Base-by-base conservation (phyloP, 2,888 invertebrate genomes). In the Anagyrus pseudococci region DNA sequence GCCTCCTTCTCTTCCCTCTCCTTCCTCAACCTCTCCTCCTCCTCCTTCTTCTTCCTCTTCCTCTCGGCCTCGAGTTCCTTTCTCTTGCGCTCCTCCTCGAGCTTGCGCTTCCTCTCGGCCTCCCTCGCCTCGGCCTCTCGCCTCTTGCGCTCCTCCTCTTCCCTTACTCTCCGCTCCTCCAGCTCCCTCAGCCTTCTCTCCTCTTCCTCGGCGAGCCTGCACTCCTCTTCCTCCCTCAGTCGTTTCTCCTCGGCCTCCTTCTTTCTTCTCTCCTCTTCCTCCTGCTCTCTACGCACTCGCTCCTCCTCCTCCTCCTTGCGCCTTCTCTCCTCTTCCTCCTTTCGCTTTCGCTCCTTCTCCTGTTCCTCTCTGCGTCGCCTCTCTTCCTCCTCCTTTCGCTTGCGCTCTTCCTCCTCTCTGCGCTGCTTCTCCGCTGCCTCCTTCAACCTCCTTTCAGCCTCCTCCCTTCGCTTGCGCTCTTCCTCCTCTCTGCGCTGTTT, bases 121-220 rank as follows among this genome's bases (percentile, higher is more conserved):
- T 68, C 52, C n/a, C n/a, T 40, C 44, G 52, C 40, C 47, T 60
- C 15, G 52, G 10, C 40, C 43, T 40, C 23, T 62, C 60, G 4
- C 53, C 53, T 53, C 4, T 25, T 41, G 6, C 59, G 55, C 22
- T 55, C 65, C 17, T 37, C 58, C 20, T 15, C 56, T 3, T 58
- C 43, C 15, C 46, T n/a, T n/a, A n/a, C n/a, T n/a, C n/a, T n/a
- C n/a, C 58, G 13, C 23, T 58, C 17, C 47, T 54, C 22, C 57
- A 54, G n/a, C 23, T 49, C 20, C 60, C 58, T 1, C 40, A 23
- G 49, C 62, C 50, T 41, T 64, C 41, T 6, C 8, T 23, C 13
- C 56, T 47, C 33, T 41, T 49, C 26, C n/a, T 50, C 33, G 8
- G 33, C 33, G 13, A 37, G 15, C 8, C 33, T 10, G 8, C 33